Base-by-base conservation (phyloP, 35 echinoderm and acorn worm species). In the Strongylocentrotus purpuratus region DNA sequence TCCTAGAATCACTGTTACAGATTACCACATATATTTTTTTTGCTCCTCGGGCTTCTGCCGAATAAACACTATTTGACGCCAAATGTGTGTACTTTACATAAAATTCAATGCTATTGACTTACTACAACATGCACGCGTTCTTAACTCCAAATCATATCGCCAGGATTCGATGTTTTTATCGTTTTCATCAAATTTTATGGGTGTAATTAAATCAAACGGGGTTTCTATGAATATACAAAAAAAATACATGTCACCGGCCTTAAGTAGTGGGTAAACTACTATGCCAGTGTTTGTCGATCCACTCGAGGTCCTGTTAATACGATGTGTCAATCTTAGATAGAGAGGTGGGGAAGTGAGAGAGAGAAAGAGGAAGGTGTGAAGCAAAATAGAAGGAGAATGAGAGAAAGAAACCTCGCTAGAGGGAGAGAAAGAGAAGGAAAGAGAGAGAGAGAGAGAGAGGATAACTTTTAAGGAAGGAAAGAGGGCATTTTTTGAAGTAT, bases 141-240 rank as follows among this genome's bases (percentile, higher is more conserved):
- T 28, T n/a, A n/a, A 22, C 65, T 22, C 65, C 22, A 78, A 78
- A 78, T 78, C 20, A 78, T 78, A n/a, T 78, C 65, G 25, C 25
- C 65, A 28, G 28, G 25, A 28, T 78, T 78, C 28, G 65, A 78
- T 22, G 5, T 78, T 59, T 78, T 78, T 22, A 78, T 78, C 65
- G 65, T 78, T 7, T 0, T 78, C 65, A 78, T 78, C 65, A 78
- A 78, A 78, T 78, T 78, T 78, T 78, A 78, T 78, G 65, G 65
- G 65, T 78, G 65, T 78, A 78, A 78, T 78, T 78, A 78, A 78
- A 78, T 78, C 65, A 78, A 78, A 78, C 65, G 65, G 61, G 65
- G 2, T 78, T 78, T 78, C 28, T 22, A 22, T n/a, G 65, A n/a
- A 22, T 78, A 78, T 28, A 71, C 7, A 7, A 78, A n/a, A 78